Conservation (phyloP, 2,113 vertebrate genomes). For the Psettodes erumei region DNA sequence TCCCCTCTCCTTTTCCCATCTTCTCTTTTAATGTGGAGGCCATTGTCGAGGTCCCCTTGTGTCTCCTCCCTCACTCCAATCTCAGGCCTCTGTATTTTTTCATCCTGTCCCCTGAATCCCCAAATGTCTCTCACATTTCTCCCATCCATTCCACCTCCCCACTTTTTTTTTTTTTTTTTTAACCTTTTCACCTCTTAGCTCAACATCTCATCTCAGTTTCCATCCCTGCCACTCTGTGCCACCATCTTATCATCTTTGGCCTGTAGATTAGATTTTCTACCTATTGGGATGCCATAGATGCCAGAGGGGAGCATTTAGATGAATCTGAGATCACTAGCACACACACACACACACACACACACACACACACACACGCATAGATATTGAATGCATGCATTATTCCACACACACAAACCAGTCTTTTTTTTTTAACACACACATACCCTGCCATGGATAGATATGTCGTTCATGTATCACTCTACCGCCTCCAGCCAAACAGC, state of each 20-base stretch:
- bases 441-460: conserved; percentile 35
- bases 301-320: conserved; percentile 67
- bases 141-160: conserved; percentile 24
- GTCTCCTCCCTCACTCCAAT: conserved; percentile 49
- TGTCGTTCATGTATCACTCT: conserved; percentile 55
- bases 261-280: conserved; percentile 68
- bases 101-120: conserved; percentile 40
- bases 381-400: too few relatives aligned
- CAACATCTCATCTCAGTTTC: conserved; percentile 52
- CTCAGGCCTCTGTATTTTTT: conserved; percentile 34
- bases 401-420: conserved; percentile 13
- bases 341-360: conserved; percentile 11
- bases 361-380: conserved; percentile 9
- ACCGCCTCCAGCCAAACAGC: conserved; percentile 41
- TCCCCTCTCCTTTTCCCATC: conserved; percentile 21
- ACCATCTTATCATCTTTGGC: conserved; percentile 65
- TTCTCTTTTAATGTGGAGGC: conserved; percentile 25
- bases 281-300: conserved; percentile 48
- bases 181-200: conserved; percentile 26
- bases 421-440: conserved; percentile 42
- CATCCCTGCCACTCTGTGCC: conserved; percentile 42
- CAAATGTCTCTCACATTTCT: conserved; percentile 51
- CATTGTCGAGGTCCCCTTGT: conserved; percentile 29
- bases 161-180: neutral
- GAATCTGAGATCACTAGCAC: conserved; percentile 27